Base-by-base conservation (phyloP, 2,888 invertebrate species). In the Platycheirus albimanus region DNA sequence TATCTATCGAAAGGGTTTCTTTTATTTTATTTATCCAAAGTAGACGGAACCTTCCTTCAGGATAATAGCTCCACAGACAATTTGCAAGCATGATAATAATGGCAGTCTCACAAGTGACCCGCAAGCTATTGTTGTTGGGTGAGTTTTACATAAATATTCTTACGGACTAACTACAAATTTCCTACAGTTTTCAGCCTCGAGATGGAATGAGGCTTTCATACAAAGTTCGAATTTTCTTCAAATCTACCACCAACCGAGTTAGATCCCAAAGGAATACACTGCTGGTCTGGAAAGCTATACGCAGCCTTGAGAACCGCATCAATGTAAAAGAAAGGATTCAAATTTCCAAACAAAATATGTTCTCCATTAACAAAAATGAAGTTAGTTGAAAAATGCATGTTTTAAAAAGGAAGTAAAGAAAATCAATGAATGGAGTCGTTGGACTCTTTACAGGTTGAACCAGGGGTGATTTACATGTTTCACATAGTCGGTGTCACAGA, bases 171-270 rank as follows among this genome's bases (percentile, higher is more conserved):
- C 28, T 3, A 1, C 1, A 20, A 56, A 41, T 45, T 33, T 10
- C 41, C 3, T 8, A 13, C 45, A 76, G 86, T n/a, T 85, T 87
- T 17, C 87, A 87, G 54, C 86, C 87, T 8, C 84, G 83, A 66
- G 86, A 87, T 58, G 86, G 86, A 13, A 85, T 87, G 3, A 87
- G 86, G 51, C 79, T 87, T 0, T 86, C 86, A 4, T 87, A 87
- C 71, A 87, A 86, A 54, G 85, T 86, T 24, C 67, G 86, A 52
- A 85, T 87, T 51, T 86, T 86, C 61, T 87, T 86, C 24, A 86
- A 86, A 81, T 85, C 80, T 5, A 70, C 80, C 43, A 58, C 64
- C 49, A 81, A 80, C 20, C 84, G 85, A 19, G 20, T 69, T 0
- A 56, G 85, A 4, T 85, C 86, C 7, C 86, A 86, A 70, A 85